Evolutionary conservation across 2,113 vertebrate genomes (phyloP), one percentile per base, ranked within the genome.

Genomic region (Furnarius figulus): DNA sequence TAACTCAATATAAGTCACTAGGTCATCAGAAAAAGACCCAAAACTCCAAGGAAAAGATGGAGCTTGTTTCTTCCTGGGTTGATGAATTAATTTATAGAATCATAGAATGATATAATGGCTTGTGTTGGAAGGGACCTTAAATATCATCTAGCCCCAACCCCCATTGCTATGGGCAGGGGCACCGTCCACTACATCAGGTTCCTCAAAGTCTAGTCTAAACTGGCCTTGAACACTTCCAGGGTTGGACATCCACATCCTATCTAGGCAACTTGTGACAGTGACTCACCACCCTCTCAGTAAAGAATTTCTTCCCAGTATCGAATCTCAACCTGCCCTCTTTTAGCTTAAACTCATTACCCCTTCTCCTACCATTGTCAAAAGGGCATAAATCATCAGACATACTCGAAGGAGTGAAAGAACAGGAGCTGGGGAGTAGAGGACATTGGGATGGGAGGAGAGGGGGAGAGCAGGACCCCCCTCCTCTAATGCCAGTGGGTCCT

Each of bases 361-460:
- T 47, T 40, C 20, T 40, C 40, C 47, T 62, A 62, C 9, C 47
- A 55, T 35, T 35, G 30, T 70, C 63, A 49, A 56, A 70, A 83
- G 35, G 17, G 14, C 25, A 23, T 31, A 62, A 83, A 85, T 58
- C 7, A 37, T 46, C 27, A 35, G 24, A 56, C 2, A 7, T 20
- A 14, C 30, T 66, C 40, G 58, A 83, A 56, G 44, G 19, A 61
- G 12, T 44, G 9, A 42, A 89, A 94, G 30, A 17, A 47, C 1
- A 55, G 25, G 30, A 91, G 10, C 10, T 49, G 42, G 13, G 11
- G 24, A 62, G 40, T 47, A 59, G 31, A 84, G 14, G 28, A 44
- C 28, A 15, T 1, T 33, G 10, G 17, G 12, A 39, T 20, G 16
- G 7, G 7, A 59, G 10, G 21, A 78, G 55, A 62, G 0, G 3